Percentiles rank a stretch among this genome's conserved stretches.
Conservation (phyloP, 2,797 vertebrate species). For the Mormyrops boulengeri region DNA sequence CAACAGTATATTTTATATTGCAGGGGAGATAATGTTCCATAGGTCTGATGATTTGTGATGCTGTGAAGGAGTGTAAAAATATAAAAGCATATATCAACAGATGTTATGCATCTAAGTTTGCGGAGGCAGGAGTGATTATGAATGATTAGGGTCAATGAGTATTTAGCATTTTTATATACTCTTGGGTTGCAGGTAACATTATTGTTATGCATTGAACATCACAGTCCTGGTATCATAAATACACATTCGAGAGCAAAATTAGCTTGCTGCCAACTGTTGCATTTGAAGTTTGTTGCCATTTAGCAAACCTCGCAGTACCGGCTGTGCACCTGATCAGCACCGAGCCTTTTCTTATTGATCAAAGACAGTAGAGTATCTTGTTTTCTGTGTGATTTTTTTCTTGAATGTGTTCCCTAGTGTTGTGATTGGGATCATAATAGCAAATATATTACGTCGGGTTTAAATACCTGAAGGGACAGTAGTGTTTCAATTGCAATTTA, state of each 20-base stretch:
- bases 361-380: background rate
- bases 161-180: background rate
- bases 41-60: background rate
- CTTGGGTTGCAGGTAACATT: background rate
- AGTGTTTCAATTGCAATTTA: background rate
- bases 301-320: background rate
- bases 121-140: background rate
- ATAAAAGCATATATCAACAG: background rate
- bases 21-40: background rate
- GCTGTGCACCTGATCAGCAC: background rate
- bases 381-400: background rate
- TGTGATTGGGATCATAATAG: background rate
- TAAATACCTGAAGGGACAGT: background rate
- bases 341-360: background rate
- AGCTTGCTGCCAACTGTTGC: constrained; percentile 1
- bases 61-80: background rate
- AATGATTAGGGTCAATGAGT: background rate
- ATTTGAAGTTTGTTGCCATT: background rate
- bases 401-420: background rate
- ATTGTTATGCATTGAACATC: background rate
- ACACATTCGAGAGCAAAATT: background rate
- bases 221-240: background rate
- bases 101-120: background rate
- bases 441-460: background rate
- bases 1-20: background rate